phyloP scores from a whole-genome alignment of 2,888 invertebrate genomes.

The Artemia sp. region DNA sequence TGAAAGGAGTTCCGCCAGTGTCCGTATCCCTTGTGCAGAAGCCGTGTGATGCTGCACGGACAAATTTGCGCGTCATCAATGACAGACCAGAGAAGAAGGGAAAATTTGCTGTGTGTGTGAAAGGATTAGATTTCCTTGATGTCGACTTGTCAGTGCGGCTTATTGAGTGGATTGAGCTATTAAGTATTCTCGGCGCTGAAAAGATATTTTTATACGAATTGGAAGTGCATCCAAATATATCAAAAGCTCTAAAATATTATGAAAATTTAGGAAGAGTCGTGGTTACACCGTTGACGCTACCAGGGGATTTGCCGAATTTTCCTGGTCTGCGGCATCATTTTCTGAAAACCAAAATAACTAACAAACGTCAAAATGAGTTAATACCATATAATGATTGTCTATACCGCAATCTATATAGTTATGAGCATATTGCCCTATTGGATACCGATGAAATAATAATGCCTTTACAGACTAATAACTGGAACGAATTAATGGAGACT shows the following conservation, averaged over 20 bases:
- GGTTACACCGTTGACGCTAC: conserved; percentile 61
- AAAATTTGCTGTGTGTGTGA: conserved; percentile 79
- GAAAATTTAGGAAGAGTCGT: conserved; percentile 47
- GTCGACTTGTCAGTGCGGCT: conserved; percentile 74
- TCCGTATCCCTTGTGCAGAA: conserved; percentile 70
- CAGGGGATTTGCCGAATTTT: conserved; percentile 75
- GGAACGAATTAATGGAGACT: conserved; percentile 59
- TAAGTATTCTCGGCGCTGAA: conserved; percentile 69
- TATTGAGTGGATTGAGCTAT: conserved; percentile 83
- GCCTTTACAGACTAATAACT: conserved; percentile 53
- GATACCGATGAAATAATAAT: conserved; percentile 91
- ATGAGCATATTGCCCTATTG: conserved; percentile 71
- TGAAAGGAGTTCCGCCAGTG: conserved; percentile 44
- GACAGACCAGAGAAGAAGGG: conserved; percentile 51
- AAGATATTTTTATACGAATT: conserved; percentile 79
- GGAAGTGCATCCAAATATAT: conserved; percentile 68
- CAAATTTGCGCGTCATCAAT: conserved; percentile 64
- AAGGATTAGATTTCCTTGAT: conserved; percentile 78
- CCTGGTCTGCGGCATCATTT: conserved; percentile 76
- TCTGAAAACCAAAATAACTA: conserved; percentile 71
- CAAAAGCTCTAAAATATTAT: conserved; percentile 54
- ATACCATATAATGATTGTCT: conserved; percentile 93
- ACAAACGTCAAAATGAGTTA: conserved; percentile 83
- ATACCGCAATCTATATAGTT: conserved; percentile 75
- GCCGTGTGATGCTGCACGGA: conserved; percentile 66